Base-by-base conservation (phyloP, 2,113 vertebrate genomes). In the Callopanchax toddi region DNA sequence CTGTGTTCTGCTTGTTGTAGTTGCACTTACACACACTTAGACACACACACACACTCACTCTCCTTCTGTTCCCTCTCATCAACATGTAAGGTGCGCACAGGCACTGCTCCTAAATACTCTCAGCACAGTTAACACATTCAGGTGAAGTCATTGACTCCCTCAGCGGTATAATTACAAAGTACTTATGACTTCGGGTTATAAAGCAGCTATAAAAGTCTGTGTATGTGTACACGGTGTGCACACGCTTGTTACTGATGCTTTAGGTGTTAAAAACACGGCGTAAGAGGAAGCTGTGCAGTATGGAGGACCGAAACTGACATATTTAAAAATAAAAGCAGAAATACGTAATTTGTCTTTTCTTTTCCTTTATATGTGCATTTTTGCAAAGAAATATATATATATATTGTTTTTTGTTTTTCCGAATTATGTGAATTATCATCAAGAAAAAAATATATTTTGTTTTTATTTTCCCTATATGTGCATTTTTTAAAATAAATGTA, bases 171-270 rank as follows among this genome's bases (percentile, higher is more conserved):
- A 81, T 83, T 79, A 81, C 83, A 83, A 71, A 81, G 76, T 74
- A 83, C 86, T 87, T 87, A 73, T 82, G 74, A 85, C 59, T 75
- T 49, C 15, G 61, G 58, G 67, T 77, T 69, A 73, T 80, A 76
- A 82, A 89, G 60, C 71, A 67, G 65, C 60, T 79, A 57, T 78
- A 71, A 80, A 82, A 78, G 59, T 80, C 75, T 78, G 48, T 60
- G 11, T 62, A 54, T 66, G 70, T 48, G 64, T 74, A 52, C 50
- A 62, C 34, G 39, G 51, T 71, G 43, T 20, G 13, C 25, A 43
- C 40, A 45, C 36, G 50, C 58, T 68, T 51, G 55, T 40, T 42
- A 70, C 49, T 50, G 32, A 50, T 62, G 42, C 52, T 32, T 66
- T 60, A 58, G 76, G 74, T 74, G 65, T 74, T 87, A 67, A 54